Evolutionary conservation across 2,113 vertebrate genomes (phyloP).

Genomic region (Lagenorhynchus albirostris): DNA sequence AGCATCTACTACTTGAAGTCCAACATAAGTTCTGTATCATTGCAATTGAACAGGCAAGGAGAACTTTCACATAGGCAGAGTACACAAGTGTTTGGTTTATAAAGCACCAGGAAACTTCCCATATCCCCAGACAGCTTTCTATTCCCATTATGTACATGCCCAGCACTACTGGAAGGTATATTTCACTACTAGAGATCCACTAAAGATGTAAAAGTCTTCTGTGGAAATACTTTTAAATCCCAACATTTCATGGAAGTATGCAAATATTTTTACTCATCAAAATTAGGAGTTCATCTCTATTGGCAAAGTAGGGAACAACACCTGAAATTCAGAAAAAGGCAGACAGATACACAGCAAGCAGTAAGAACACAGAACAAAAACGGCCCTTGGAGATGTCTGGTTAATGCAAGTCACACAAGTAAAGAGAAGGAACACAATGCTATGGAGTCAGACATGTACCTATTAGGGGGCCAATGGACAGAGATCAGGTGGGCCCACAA

Average conservation of each 20-base stretch:
- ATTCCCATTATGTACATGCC: neutral
- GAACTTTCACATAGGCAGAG: neutral
- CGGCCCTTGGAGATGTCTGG: neutral
- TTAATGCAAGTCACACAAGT: neutral
- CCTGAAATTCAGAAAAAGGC: neutral
- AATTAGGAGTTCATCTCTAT: neutral
- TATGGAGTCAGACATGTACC: fast-evolving
- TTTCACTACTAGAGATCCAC: neutral
- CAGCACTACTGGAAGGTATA: neutral
- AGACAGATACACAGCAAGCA: neutral
- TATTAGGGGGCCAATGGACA: neutral
- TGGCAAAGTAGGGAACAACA: neutral
- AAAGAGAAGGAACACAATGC: neutral
- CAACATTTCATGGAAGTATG: neutral
- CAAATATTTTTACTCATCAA: neutral
- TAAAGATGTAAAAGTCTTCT: neutral
- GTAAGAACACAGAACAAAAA: neutral
- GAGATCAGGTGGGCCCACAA: neutral
- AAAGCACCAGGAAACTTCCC: neutral
- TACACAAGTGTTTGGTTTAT: neutral
- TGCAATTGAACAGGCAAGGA: neutral
- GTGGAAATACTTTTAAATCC: neutral
- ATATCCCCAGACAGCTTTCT: neutral
- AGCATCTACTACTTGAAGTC: neutral
- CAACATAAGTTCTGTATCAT: neutral